A percentile compares a stretch with the other conserved stretches of the same genome.
These are phyloP conservation scores for Dynastes grantii DNA, from an alignment of 2,888 invertebrate genomes.

Conservation along the genomic window DNA sequence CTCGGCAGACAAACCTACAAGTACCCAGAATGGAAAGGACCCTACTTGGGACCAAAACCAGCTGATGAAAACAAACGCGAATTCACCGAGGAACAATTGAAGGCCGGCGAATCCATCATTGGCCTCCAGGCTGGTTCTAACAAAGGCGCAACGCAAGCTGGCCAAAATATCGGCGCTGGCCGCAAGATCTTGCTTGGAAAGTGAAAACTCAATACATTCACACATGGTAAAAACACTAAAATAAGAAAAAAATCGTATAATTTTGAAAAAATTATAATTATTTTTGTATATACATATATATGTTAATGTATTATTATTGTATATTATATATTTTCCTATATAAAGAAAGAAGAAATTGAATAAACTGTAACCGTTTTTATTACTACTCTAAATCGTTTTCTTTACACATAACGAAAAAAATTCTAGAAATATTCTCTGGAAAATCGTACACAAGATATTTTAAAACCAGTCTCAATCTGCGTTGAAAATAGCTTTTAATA, in stretches of 20 bases:
- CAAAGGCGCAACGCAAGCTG: constrained; percentile 95
- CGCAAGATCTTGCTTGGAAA: constrained; percentile 94
- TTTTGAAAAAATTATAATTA: constrained; percentile 12
- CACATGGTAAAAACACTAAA: background rate
- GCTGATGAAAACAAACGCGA: constrained; percentile 95
- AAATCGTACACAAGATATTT: background rate
- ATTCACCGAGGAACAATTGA: constrained; percentile 92
- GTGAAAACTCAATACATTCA: constrained; percentile 68
- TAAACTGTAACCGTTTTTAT: constrained; percentile 37
- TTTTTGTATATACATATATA: constrained; percentile 21
- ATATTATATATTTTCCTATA: constrained; percentile 37
- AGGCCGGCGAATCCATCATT: constrained; percentile 90
- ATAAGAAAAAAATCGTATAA: constrained; percentile 2
- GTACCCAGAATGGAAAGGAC: constrained; percentile 89
- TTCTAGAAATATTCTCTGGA: background rate
- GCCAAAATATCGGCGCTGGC: constrained; percentile 90
- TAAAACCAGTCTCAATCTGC: background rate
- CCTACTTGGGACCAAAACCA: constrained; percentile 94
- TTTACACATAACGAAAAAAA: background rate
- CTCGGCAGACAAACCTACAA: constrained; percentile 91
- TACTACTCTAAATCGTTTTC: background rate
- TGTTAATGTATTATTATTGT: constrained; percentile 2
- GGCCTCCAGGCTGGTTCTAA: constrained; percentile 97
- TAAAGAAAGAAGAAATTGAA: background rate
- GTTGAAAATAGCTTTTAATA: constrained; percentile 19